Base-by-base conservation (phyloP, 2,797 vertebrate genomes). In the Esox lucius region DNA sequence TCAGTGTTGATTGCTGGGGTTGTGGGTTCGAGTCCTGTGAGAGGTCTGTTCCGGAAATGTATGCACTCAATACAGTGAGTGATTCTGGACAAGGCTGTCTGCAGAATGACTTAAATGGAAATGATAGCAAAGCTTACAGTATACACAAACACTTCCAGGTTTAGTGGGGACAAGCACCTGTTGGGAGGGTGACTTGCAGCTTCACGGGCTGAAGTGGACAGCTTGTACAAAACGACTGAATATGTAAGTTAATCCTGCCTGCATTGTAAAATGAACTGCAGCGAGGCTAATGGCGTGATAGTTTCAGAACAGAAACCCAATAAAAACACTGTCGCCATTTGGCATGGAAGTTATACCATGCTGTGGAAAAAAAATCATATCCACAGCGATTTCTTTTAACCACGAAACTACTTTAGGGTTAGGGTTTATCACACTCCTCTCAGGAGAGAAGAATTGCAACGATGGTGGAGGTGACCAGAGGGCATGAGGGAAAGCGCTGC, bases 261-360 rank as follows among this genome's bases (percentile, higher is more conserved):
- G 35, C 35, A 35, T 5, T 6, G 1, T 39, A 39, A 39, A 39
- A 3, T 1, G 35, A 39, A 35, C 35, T 39, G 35, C 35, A 39
- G 35, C 35, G 5, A 3, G 35, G 35, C 35, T 39, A 5, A 39
- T 6, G 35, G 35, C 35, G 5, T 39, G 5, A 8, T 39, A 39
- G 3, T 35, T 39, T 4, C 7, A 2, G 4, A 39, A 39, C 35
- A 39, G 35, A 39, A 39, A 39, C 35, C 35, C 35, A 39, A 39
- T 39, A 39, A 39, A 39, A 39, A 39, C 35, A 39, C 35, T 39
- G 35, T 39, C 35, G 35, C 35, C 7, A 39, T 5, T 78, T 46
- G 68, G 26, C 78, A 78, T 82, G 74, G 75, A 68, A 81, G 72
- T 78, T n/a, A n/a, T n/a, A n/a, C 73, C 53, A 68, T n/a, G n/a